Evolutionary conservation across 1,140 invertebrate species (phyloP), one percentile per base, ranked within the genome.

Genomic region (Luehdorfia chinensis): DNA sequence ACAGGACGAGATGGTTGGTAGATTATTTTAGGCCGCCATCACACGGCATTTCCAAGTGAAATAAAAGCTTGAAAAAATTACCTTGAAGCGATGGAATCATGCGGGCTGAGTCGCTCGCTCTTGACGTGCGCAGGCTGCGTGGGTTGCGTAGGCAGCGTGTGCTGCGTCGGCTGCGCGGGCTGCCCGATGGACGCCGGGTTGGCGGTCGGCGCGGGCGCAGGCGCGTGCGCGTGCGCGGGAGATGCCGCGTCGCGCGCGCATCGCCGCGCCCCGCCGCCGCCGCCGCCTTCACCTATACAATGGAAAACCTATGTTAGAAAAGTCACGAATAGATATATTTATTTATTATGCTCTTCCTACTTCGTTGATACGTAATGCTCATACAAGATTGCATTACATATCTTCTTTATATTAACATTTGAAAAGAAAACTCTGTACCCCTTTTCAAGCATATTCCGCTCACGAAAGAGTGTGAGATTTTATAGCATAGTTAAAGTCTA

Each of bases 221-320:
- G 64, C 62, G 78, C 59, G 52, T 74, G 71, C 90, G 91, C 68
- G 90, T 92, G 60, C 90, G 75, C 74, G 47, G 74, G 75, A 64
- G 76, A 76, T 63, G 75, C 61, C 52, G 74, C 77, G 74, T 84
- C 75, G 68, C 80, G 79, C 61, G 69, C 75, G 59, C 75, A 80
- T 51, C 77, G 65, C 48, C 75, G 74, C 61, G 62, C 68, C 31
- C 59, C 72, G 39, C 63, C 71, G 37, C 71, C 73, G 45, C 76
- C 68, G 48, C 64, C 73, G 58, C 71, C 74, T 73, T 79, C 79
- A 76, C 79, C 79, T 81, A 46, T 2, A n/a, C 47, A 28, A 65
- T 49, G 5, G 19, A 33, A 55, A 45, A n/a, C n/a, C n/a, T n/a
- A n/a, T n/a, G n/a, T n/a, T n/a, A n/a, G n/a, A n/a, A n/a, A n/a